Percentiles rank a stretch among this genome's conserved stretches.
These are phyloP conservation scores for Dolichallabes microphthalmus DNA, from an alignment of 2,113 vertebrate species.

Conservation along the genomic window DNA sequence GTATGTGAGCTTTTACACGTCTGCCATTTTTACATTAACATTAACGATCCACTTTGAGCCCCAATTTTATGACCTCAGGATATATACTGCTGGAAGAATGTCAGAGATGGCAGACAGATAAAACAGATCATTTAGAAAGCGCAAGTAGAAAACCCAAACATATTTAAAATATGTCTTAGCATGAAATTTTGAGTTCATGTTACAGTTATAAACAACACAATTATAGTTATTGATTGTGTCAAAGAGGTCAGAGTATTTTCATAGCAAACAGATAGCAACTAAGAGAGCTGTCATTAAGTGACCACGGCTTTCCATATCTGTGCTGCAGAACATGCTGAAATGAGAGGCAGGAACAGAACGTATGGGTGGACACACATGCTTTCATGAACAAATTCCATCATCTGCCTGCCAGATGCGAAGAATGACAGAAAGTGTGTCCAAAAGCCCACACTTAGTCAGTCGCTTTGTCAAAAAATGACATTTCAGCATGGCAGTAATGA, in stretches of 20 bases:
- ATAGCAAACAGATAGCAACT: neutral
- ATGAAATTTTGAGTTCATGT: neutral
- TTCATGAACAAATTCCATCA: constrained; percentile 39
- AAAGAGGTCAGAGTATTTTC: neutral
- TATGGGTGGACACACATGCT: constrained; percentile 34
- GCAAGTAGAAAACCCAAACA: neutral
- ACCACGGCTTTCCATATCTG: neutral
- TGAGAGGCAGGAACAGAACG: constrained; percentile 33
- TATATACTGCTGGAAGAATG: constrained; percentile 12
- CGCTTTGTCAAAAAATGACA: constrained; percentile 44
- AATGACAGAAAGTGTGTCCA: constrained; percentile 38
- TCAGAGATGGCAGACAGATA: constrained; percentile 26
- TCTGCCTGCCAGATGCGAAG: constrained; percentile 39
- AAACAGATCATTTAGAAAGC: constrained; percentile 3
- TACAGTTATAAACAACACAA: neutral
- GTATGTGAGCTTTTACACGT: neutral
- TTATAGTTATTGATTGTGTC: neutral
- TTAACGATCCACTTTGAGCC: neutral
- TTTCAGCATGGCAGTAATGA: constrained; percentile 41
- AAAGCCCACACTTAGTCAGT: constrained; percentile 41
- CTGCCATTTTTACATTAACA: constrained; percentile 1
- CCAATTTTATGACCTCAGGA: constrained; percentile 4
- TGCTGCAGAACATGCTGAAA: constrained; percentile 23
- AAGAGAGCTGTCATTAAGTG: constrained; percentile 20
- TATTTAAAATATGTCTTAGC: neutral